Percentiles rank a stretch among this genome's conserved stretches.
Conservation (phyloP, 2,113 vertebrate genomes). For the Morone chrysops region DNA sequence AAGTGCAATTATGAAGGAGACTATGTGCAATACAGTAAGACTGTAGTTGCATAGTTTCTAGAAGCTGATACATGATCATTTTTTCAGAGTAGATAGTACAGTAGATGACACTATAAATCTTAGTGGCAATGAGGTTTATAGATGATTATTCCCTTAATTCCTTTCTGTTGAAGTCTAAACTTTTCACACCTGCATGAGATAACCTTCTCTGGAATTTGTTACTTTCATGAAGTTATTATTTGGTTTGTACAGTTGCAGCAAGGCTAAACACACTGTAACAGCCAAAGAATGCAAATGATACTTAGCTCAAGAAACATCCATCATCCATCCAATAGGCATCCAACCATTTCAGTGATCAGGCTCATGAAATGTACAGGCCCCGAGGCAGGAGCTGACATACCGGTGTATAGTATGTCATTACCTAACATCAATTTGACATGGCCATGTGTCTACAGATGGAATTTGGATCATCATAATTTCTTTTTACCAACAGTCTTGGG, state of each 20-base stretch:
- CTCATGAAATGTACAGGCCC: conserved; percentile 38
- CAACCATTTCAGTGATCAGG: conserved; percentile 26
- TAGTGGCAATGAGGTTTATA: no score
- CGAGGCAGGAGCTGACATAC: conserved; percentile 51
- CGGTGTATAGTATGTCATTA: conserved; percentile 55
- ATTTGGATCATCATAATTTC: conserved; percentile 36
- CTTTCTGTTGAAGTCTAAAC: no score
- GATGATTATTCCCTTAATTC: no score
- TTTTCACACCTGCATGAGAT: no score
- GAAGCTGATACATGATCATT: not conserved
- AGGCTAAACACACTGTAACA: conserved; percentile 16
- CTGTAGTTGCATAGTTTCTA: not conserved
- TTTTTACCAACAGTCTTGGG: conserved; percentile 8
- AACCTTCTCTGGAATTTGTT: no score
- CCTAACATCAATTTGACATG: conserved; percentile 51
- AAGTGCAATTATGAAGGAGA: not conserved
- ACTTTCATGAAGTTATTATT: no score
- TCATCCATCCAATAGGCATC: conserved; percentile 26
- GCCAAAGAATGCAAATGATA: conserved; percentile 45
- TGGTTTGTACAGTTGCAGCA: not conserved
- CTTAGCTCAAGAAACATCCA: conserved; percentile 27
- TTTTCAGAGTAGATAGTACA: not conserved
- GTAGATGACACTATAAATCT: not conserved
- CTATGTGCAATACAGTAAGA: not conserved
- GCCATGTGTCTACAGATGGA: conserved; percentile 40